Evolutionary conservation across 1,140 invertebrate species (phyloP).

Genomic region (Branchinecta lindahli): DNA sequence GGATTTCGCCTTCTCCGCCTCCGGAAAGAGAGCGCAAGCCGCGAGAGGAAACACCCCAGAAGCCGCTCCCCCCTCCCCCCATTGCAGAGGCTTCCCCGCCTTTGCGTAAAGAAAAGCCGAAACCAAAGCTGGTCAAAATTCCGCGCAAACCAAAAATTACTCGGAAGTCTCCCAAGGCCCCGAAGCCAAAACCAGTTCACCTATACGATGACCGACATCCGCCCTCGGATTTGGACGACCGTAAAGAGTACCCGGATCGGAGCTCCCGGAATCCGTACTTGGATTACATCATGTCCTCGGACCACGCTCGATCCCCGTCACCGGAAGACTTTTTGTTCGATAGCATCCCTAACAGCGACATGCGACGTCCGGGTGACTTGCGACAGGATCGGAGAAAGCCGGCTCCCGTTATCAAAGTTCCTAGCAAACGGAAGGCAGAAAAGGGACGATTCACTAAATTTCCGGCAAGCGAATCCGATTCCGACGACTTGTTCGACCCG

Average conservation of each 20-base stretch:
- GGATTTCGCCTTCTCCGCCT: not conserved
- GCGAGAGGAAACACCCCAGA: not conserved
- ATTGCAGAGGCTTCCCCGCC: not conserved
- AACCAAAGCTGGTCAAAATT: not conserved
- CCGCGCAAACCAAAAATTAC: not conserved
- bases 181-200: too few relatives aligned
- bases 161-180: not conserved
- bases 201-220: not conserved
- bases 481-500: not conserved
- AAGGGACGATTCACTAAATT: not conserved
- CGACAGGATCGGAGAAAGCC: not conserved
- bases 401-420: not conserved
- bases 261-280: not conserved
- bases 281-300: conserved; percentile 4
- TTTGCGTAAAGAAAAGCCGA: not conserved
- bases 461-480: not conserved
- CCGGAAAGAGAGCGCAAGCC: not conserved
- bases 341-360: not conserved
- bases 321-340: conserved; percentile 8
- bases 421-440: not conserved
- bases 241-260: not conserved
- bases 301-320: not conserved
- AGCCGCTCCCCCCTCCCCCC: not conserved
- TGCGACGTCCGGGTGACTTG: not conserved
- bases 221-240: not conserved